Evolutionary conservation across 2,888 invertebrate genomes (phyloP), one percentile per base, ranked within the genome.

Genomic region (Drosophila meridiana): DNA sequence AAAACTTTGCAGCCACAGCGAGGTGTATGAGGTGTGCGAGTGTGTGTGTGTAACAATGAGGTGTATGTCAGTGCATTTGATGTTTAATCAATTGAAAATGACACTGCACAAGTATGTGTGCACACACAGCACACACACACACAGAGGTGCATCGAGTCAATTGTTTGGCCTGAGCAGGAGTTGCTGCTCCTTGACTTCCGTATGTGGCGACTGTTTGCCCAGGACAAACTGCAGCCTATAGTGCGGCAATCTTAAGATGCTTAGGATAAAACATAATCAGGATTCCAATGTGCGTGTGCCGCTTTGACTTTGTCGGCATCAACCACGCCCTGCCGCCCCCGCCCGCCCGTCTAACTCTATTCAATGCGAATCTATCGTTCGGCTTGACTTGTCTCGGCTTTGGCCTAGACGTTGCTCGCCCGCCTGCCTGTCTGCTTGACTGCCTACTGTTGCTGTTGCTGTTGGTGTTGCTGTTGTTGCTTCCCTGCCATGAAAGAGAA

Each of bases 201-300:
- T 85, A 87, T 85, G 61, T 68, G 72, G 36, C 67, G 63, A 69
- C 69, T 87, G 87, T 85, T 85, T 85, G 80, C 84, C 62, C 66
- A 79, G 73, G 58, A 66, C 75, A 76, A 84, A 77, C 87, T 78
- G 79, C 79, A 85, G 77, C 69, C 59, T 66, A 50, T 42, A 63
- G 70, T 73, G 72, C 71, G 79, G 75, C 75, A 82, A 71, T 77
- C 82, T 70, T 84, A 83, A 83, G 85, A 79, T 70, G 81, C 78
- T 76, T 61, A 61, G 65, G 71, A 75, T 73, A 76, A 85, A 87
- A 89, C 85, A 90, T 90, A 90, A 88, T 82, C 81, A 78, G 89
- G 87, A 89, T 87, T 90, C 81, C 83, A 85, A 89, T 80, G 88
- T 86, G 83, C 88, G 88, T 86, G 83, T 83, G 83, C 75, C 75